Evolutionary conservation across 2,113 vertebrate species (phyloP).

Genomic region (Anser cygnoides): DNA sequence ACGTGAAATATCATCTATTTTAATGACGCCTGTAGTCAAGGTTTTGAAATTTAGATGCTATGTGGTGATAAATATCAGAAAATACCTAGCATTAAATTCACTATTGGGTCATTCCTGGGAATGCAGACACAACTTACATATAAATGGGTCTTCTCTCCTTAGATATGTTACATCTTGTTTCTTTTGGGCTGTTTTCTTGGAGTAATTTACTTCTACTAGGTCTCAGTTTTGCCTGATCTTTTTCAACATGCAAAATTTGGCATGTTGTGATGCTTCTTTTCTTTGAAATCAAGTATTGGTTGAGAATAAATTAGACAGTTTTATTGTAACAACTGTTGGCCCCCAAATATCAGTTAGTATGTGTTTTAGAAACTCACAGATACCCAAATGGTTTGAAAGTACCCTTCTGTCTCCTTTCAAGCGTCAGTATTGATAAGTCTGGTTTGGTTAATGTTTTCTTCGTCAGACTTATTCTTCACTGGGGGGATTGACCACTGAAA

Average conservation of each 20-base stretch:
- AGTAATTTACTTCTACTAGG: neutral
- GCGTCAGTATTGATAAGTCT: neutral
- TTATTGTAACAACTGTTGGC: neutral
- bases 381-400: neutral
- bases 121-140: neutral
- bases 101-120: neutral
- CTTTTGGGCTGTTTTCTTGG: neutral
- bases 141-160: neutral
- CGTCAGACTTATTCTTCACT: neutral
- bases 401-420: neutral
- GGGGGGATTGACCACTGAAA: rapidly evolving
- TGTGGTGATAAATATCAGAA: neutral
- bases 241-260: neutral
- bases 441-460: neutral
- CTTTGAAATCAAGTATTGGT: neutral
- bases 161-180: neutral
- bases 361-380: neutral
- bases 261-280: neutral
- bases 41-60: neutral
- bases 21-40: neutral
- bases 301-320: neutral
- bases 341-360: neutral
- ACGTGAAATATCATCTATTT: neutral
- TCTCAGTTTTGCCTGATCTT: neutral
- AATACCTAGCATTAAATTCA: neutral